phyloP scores from a whole-genome alignment of 92 coral and sea anemone genomes.

The Scolanthus callimorphus region DNA sequence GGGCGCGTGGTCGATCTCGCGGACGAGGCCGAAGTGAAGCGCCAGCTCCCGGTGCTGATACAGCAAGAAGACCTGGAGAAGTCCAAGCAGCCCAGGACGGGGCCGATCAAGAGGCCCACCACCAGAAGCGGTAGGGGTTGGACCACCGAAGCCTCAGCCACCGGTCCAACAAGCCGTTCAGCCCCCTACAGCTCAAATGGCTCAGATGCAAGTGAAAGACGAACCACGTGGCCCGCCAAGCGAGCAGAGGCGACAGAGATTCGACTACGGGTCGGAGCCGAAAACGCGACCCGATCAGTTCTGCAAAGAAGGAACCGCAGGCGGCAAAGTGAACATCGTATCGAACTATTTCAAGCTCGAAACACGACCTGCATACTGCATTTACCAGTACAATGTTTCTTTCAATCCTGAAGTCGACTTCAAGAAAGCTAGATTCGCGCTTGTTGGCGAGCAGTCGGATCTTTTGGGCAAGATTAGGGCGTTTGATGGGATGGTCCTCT shows the following conservation, averaged over 20 bases:
- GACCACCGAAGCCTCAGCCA: conserved; percentile 42
- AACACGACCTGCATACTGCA: conserved; percentile 45
- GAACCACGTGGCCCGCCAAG: conserved; percentile 29
- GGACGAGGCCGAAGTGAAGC: conserved; percentile 83
- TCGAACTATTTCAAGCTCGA: conserved; percentile 72
- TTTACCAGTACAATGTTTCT: conserved; percentile 87
- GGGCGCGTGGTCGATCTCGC: conserved; percentile 87
- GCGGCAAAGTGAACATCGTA: conserved; percentile 25
- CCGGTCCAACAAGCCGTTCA: conserved; percentile 32
- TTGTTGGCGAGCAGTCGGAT: conserved; percentile 59
- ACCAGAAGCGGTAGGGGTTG: conserved; percentile 37
- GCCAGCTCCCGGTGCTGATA: conserved; percentile 37
- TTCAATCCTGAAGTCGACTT: conserved; percentile 80
- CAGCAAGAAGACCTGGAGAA: conserved; percentile 87
- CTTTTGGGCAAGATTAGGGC: conserved; percentile 73
- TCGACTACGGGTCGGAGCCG: conserved; percentile 28
- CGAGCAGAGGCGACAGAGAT: conserved; percentile 13
- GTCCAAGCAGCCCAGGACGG: conserved; percentile 65
- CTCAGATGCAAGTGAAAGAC: conserved; percentile 50
- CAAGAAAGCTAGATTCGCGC: conserved; percentile 69
- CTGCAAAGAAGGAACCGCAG: conserved; percentile 69
- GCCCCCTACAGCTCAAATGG: conserved; percentile 84
- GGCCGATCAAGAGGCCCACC: conserved; percentile 96
- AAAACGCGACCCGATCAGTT: conserved; percentile 53
- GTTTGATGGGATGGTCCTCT: conserved; percentile 94